These are phyloP conservation scores for Bettongia penicillata DNA, from an alignment of 2,113 vertebrate genomes.

Conservation along the genomic window DNA sequence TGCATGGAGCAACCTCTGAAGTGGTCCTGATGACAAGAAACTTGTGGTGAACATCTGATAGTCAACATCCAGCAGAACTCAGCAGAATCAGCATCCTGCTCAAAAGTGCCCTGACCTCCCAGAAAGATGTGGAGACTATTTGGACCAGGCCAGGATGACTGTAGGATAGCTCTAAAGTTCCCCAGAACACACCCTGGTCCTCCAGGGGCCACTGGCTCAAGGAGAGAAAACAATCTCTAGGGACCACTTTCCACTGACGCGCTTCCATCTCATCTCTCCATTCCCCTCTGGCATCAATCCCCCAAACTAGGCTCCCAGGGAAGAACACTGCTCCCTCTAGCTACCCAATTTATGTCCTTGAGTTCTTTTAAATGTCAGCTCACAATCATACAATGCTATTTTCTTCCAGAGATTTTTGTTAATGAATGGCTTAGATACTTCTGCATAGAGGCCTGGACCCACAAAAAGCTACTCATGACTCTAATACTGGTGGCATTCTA, in stretches of 20 bases:
- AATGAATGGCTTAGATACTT: slow-evolving; percentile 57
- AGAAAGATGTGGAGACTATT: too few relatives aligned
- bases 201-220: background rate
- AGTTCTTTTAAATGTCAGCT: background rate
- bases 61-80: background rate
- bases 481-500: slow-evolving; percentile 8
- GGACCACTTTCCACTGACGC: background rate
- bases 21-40: background rate
- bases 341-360: too few relatives aligned
- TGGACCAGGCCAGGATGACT: background rate
- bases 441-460: slow-evolving; percentile 47
- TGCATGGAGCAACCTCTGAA: background rate
- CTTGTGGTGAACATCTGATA: background rate
- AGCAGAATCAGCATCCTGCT: background rate
- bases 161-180: background rate
- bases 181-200: background rate
- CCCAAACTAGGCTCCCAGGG: background rate
- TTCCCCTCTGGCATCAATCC: background rate
- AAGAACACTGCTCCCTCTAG: background rate
- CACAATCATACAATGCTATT: slow-evolving; percentile 36
- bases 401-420: slow-evolving; percentile 56
- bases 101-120: background rate
- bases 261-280: background rate
- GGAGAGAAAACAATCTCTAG: background rate
- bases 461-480: slow-evolving; percentile 42